Evolutionary conservation across 35 echinoderm and acorn worm genomes (phyloP).

Genomic region (Lytechinus pictus): DNA sequence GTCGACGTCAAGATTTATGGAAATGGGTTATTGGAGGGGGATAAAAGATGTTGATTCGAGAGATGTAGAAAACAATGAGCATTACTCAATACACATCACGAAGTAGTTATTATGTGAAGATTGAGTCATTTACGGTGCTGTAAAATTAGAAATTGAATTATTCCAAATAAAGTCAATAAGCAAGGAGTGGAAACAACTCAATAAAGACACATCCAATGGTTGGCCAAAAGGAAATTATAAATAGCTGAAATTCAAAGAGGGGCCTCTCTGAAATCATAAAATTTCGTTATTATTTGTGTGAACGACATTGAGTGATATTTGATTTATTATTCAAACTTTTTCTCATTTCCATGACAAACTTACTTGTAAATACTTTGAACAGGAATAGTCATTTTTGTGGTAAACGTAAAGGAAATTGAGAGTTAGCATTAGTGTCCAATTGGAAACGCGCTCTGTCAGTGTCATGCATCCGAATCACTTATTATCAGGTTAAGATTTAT

Average conservation of each 20-base stretch:
- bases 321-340: neutral
- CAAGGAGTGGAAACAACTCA: neutral
- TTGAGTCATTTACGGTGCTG: neutral
- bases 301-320: neutral
- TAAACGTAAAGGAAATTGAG: too few relatives aligned
- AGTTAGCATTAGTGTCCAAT: too few relatives aligned
- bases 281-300: neutral
- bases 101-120: neutral
- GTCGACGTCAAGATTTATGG: conserved; percentile 2
- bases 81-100: neutral
- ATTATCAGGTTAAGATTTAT: too few relatives aligned
- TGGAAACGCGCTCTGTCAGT: too few relatives aligned
- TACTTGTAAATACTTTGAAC: too few relatives aligned
- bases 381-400: too few relatives aligned
- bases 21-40: conserved; percentile 16
- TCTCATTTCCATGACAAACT: too few relatives aligned
- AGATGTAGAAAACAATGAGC: neutral
- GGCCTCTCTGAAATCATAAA: neutral
- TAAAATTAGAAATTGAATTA: conserved; percentile 8
- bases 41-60: neutral
- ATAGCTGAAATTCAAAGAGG: neutral
- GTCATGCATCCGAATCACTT: too few relatives aligned
- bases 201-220: neutral
- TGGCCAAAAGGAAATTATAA: neutral
- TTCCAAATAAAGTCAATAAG: neutral